A percentile compares a stretch with the other conserved stretches of the same genome.
phyloP scores from a whole-genome alignment of 2,888 invertebrate genomes.

The Caenorhabditis zanzibari region DNA sequence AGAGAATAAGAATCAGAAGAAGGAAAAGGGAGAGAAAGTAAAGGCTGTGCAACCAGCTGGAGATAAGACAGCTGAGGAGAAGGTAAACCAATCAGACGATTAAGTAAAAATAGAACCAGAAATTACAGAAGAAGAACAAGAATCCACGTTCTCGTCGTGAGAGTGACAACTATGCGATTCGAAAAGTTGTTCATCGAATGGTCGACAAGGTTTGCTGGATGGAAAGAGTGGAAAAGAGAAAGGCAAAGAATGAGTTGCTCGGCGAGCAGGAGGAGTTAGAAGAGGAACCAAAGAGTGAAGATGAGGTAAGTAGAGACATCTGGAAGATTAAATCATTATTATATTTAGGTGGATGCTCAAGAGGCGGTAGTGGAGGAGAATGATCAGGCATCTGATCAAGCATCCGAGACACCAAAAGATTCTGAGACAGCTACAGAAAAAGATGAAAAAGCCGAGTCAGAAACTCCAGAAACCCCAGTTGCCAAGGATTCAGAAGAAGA shows the following conservation, averaged over 20 bases:
- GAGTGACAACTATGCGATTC: constrained; percentile 65
- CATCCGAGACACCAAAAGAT: constrained; percentile 16
- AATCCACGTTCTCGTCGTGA: constrained; percentile 53
- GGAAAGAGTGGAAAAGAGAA: constrained; percentile 62
- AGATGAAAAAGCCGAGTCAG: background rate
- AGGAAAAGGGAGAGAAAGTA: constrained; percentile 29
- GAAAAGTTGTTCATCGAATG: constrained; percentile 58
- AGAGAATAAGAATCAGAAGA: constrained; percentile 26
- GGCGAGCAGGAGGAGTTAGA: constrained; percentile 50
- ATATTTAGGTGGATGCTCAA: constrained; percentile 18
- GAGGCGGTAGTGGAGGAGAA: constrained; percentile 14
- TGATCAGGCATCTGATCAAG: constrained; percentile 10
- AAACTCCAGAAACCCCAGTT: constrained; percentile 9
- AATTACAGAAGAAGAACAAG: constrained; percentile 38
- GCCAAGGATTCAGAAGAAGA: background rate
- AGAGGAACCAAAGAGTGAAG: constrained; percentile 53
- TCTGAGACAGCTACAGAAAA: constrained; percentile 48
- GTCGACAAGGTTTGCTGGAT: constrained; percentile 64
- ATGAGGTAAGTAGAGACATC: constrained; percentile 26
- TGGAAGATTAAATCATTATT: background rate
- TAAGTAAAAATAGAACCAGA: background rate
- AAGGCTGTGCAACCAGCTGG: constrained; percentile 37
- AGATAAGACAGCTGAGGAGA: constrained; percentile 37
- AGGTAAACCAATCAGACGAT: constrained; percentile 3
- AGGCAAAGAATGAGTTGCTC: constrained; percentile 52